Evolutionary conservation across 1,140 invertebrate genomes (phyloP).

Genomic region (Paracyclopina nana): DNA sequence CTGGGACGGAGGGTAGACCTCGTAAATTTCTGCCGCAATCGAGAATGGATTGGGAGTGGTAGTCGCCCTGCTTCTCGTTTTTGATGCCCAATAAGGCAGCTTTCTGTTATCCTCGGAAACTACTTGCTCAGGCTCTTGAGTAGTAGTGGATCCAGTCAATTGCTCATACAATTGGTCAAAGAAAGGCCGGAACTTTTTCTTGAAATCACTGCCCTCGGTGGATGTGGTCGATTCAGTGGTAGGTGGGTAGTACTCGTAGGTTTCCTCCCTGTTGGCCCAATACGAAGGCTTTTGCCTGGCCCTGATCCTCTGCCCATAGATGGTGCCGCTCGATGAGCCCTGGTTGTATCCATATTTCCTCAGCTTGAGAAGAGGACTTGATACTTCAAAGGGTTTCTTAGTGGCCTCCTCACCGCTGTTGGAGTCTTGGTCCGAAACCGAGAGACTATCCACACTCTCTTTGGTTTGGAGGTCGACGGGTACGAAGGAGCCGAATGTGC

Average conservation of each 20-base stretch:
- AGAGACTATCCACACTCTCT: too few species aligned
- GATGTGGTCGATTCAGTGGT: background rate
- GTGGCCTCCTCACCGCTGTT: too few species aligned
- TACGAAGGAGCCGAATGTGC: too few species aligned
- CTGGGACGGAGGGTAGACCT: slow-evolving; percentile 11
- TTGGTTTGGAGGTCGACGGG: too few species aligned
- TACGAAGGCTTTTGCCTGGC: slow-evolving; percentile 9
- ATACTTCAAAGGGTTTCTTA: too few species aligned
- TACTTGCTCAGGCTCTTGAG: too few species aligned
- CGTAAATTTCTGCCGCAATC: slow-evolving; percentile 15
- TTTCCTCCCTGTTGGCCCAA: background rate
- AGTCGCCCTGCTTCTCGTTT: slow-evolving; percentile 1
- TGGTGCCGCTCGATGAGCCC: too few species aligned
- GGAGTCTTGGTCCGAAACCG: too few species aligned
- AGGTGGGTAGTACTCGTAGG: background rate
- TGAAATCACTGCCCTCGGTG: background rate
- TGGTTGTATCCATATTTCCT: too few species aligned
- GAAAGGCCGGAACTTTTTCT: slow-evolving; percentile 15
- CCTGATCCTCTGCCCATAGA: slow-evolving; percentile 7
- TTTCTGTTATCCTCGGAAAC: background rate
- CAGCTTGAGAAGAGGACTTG: too few species aligned
- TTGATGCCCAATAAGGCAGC: background rate
- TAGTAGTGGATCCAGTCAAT: background rate
- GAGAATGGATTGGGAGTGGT: slow-evolving; percentile 4
- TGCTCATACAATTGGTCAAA: slow-evolving; percentile 11